Conservation (phyloP, 2,888 invertebrate species). For the Drosophila anomelani region DNA sequence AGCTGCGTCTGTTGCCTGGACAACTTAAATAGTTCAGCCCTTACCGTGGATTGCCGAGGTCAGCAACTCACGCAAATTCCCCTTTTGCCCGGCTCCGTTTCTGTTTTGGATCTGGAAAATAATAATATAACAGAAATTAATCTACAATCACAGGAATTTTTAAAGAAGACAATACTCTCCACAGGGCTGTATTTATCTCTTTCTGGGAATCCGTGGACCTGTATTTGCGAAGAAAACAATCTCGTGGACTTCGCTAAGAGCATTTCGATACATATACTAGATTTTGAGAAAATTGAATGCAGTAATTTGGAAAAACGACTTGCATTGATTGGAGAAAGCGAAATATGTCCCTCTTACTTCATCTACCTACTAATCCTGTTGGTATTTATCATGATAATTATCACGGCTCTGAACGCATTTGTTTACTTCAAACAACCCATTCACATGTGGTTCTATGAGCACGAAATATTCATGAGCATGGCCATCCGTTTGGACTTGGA, state of each 20-base stretch:
- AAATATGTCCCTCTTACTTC: conserved; percentile 14
- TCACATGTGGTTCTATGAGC: conserved; percentile 41
- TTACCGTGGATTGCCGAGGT: not conserved
- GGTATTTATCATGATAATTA: not conserved
- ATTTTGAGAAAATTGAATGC: not conserved
- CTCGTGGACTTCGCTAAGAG: not conserved
- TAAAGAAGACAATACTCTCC: not conserved
- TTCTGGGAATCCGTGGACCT: conserved; percentile 36
- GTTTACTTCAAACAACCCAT: conserved; percentile 17
- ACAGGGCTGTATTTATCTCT: conserved; percentile 1
- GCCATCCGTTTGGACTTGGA: conserved; percentile 11
- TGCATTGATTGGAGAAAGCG: conserved; percentile 5
- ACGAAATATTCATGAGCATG: conserved; percentile 20
- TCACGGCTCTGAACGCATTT: not conserved
- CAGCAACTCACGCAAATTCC: not conserved
- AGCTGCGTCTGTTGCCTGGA: conserved; percentile 4
- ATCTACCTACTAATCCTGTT: not conserved
- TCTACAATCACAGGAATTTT: not conserved
- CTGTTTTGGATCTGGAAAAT: not conserved
- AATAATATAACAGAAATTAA: conserved; percentile 2
- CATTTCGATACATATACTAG: not conserved
- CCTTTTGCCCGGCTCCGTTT: not conserved
- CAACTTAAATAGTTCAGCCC: not conserved
- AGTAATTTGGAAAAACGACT: not conserved
- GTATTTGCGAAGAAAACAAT: conserved; percentile 23